Conservation (phyloP, 2,797 vertebrate species). For the Psittacula derbiana region DNA sequence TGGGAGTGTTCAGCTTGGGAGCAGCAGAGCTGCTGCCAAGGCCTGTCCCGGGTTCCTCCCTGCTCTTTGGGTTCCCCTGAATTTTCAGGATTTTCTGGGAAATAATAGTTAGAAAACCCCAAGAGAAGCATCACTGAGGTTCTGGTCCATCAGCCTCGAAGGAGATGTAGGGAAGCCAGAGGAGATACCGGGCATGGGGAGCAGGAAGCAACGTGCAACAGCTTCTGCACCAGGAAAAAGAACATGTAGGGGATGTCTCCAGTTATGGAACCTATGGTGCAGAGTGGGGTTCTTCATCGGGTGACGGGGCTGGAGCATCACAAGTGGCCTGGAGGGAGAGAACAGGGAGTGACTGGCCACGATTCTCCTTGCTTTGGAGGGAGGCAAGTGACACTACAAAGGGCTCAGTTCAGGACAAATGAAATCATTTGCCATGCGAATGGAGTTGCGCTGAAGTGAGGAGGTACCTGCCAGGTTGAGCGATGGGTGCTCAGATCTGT, state of each 20-base stretch:
- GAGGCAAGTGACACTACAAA: not conserved
- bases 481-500: not conserved
- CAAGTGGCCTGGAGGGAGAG: not conserved
- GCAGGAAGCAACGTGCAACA: fast-evolving
- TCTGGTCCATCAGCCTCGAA: not conserved
- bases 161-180: not conserved
- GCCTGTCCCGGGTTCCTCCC: not conserved
- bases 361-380: not conserved
- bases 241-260: fast-evolving
- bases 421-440: fast-evolving
- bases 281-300: not conserved
- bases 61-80: not conserved
- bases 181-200: not conserved
- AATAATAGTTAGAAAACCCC: not conserved
- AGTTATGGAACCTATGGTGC: not conserved
- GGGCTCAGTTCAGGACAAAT: not conserved
- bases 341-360: not conserved
- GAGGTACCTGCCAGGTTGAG: not conserved
- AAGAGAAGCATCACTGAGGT: not conserved
- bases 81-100: not conserved
- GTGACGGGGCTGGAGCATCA: not conserved
- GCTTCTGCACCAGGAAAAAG: not conserved
- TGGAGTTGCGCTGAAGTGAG: not conserved
- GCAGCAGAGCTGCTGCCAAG: not conserved
- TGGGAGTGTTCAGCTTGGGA: not conserved